These are phyloP conservation scores for Acronicta aceris DNA, from an alignment of 2,888 invertebrate species.

Conservation along the genomic window DNA sequence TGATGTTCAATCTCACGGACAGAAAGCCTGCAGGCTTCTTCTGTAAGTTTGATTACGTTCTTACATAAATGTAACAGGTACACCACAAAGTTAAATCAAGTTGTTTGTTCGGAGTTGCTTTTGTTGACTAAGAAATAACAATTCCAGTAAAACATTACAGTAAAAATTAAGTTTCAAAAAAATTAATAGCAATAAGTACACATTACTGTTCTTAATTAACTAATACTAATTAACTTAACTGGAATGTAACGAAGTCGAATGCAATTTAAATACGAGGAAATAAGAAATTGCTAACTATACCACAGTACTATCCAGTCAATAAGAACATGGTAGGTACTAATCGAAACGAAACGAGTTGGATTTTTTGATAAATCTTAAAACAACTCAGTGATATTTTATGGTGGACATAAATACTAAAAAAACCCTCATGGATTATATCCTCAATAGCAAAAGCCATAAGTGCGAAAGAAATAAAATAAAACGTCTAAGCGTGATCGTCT, in stretches of 20 bases:
- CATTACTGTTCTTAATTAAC: no score
- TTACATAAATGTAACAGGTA: neutral
- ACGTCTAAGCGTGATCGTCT: slow-evolving; percentile 18
- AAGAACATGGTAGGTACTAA: no score
- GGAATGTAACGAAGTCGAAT: no score
- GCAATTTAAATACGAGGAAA: no score
- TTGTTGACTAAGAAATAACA: neutral
- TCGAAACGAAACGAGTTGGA: no score
- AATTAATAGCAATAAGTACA: no score
- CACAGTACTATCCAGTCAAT: no score
- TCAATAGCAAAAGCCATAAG: slow-evolving; percentile 8
- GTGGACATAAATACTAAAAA: slow-evolving; percentile 13
- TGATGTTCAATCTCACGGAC: slow-evolving; percentile 1
- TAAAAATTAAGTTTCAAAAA: no score
- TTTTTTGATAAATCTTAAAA: neutral
- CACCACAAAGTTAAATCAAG: slow-evolving; percentile 21
- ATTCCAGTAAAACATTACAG: no score
- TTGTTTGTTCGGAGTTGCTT: slow-evolving; percentile 14
- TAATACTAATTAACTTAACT: no score
- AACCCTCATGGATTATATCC: slow-evolving; percentile 17
- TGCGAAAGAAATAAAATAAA: slow-evolving; percentile 10
- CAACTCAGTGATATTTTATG: slow-evolving; percentile 7
- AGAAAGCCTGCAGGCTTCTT: slow-evolving; percentile 15
- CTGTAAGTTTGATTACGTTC: slow-evolving; percentile 21
- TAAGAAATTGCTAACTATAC: no score